Evolutionary conservation across 2,113 vertebrate genomes (phyloP).

Genomic region (Calypte anna): DNA sequence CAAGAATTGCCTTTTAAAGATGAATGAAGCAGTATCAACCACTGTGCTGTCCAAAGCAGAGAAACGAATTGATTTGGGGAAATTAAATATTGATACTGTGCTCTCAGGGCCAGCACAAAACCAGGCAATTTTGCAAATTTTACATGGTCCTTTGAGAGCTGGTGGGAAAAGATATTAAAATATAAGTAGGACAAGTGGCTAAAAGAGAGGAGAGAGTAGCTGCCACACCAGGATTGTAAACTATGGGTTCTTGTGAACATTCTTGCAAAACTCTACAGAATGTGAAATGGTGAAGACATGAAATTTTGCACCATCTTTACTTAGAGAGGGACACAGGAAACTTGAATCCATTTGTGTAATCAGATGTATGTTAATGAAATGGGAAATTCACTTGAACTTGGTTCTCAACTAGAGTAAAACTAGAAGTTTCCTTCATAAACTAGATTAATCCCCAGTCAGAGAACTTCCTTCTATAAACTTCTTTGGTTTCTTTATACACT

Average conservation of each 20-base stretch:
- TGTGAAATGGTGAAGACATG: neutral
- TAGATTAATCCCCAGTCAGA: neutral
- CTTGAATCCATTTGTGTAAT: neutral
- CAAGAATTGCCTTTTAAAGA: neutral
- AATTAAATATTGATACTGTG: conserved; percentile 53
- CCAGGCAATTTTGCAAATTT: neutral
- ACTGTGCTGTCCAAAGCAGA: neutral
- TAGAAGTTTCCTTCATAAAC: neutral
- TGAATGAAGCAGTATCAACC: conserved; percentile 14
- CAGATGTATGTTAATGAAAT: neutral
- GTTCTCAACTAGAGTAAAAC: neutral
- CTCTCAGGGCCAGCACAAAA: neutral
- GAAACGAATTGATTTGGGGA: conserved; percentile 14
- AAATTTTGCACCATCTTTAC: neutral
- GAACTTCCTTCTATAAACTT: neutral
- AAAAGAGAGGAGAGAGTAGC: neutral
- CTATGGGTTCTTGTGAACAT: neutral
- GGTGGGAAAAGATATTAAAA: neutral
- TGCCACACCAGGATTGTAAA: neutral
- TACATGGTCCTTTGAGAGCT: neutral
- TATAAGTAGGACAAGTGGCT: neutral
- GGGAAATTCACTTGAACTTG: neutral
- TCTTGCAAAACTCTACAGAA: neutral
- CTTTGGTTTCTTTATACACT: neutral
- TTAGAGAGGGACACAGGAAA: neutral